phyloP scores from a whole-genome alignment of 2,888 invertebrate species.

The Torymus texanus region DNA sequence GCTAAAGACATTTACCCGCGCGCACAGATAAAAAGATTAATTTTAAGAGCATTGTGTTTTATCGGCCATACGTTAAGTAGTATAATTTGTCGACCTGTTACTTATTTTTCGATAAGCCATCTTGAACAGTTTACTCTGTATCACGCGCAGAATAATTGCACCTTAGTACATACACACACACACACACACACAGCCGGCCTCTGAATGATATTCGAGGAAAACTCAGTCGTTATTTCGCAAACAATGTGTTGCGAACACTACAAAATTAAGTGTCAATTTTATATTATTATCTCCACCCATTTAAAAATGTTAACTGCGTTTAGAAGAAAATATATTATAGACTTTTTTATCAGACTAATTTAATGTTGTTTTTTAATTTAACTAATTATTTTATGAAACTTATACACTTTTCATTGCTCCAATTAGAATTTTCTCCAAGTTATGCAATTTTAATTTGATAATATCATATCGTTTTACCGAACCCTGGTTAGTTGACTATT shows the following conservation, averaged over 20 bases:
- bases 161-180: not conserved
- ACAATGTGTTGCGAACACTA: slow-evolving; percentile 4
- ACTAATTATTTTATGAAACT: no score
- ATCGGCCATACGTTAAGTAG: slow-evolving; percentile 37
- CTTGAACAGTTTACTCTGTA: slow-evolving; percentile 3
- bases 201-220: slow-evolving; percentile 47
- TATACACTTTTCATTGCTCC: no score
- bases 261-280: not conserved
- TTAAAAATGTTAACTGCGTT: not conserved
- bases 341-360: no score
- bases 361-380: no score
- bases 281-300: not conserved
- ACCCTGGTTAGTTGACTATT: no score
- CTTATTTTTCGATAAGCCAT: slow-evolving; percentile 48
- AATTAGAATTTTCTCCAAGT: no score
- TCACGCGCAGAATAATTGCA: slow-evolving; percentile 12
- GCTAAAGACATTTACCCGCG: slow-evolving; percentile 39
- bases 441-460: no score
- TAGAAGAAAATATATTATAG: no score
- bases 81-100: slow-evolving; percentile 50
- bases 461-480: no score
- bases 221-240: slow-evolving; percentile 14
- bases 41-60: slow-evolving; percentile 50
- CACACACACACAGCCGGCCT: not conserved
- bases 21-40: slow-evolving; percentile 48